Conservation (phyloP, 2,888 invertebrate species). For the Slavum lentiscoides region DNA sequence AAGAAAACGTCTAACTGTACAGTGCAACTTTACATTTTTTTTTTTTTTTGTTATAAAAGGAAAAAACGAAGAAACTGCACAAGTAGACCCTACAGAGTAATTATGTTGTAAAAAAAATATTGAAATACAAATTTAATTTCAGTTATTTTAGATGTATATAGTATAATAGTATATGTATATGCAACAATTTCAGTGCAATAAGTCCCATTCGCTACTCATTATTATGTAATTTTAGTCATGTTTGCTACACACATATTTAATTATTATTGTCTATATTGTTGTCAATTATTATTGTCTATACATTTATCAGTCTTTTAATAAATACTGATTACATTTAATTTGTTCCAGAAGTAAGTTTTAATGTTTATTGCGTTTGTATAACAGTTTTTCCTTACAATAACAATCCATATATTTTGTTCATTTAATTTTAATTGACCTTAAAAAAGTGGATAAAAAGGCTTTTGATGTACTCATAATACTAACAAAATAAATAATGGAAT, state of each 20-base stretch:
- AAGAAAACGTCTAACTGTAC: no score
- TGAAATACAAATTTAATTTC: no score
- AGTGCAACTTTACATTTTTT: no score
- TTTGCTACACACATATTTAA: not conserved
- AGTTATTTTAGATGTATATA: no score
- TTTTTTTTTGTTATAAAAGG: no score
- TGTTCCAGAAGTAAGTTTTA: not conserved
- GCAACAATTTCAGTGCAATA: no score
- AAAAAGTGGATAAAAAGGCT: slow-evolving; percentile 16
- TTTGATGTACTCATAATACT: not conserved
- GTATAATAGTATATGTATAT: no score
- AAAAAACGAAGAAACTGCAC: no score
- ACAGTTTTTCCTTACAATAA: not conserved
- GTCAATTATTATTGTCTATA: not conserved
- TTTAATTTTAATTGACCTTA: not conserved
- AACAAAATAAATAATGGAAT: not conserved
- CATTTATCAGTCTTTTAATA: not conserved
- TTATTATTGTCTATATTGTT: not conserved
- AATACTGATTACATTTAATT: not conserved
- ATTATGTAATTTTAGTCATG: not conserved
- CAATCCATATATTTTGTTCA: slow-evolving; percentile 2
- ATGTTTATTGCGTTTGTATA: not conserved
- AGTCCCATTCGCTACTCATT: not conserved
- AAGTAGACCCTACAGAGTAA: no score
- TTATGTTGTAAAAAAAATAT: no score